Percentiles rank a stretch among this genome's conserved stretches.
These are phyloP conservation scores for Prolemur simus DNA, from an alignment of 2,113 vertebrate species.

Conservation along the genomic window DNA sequence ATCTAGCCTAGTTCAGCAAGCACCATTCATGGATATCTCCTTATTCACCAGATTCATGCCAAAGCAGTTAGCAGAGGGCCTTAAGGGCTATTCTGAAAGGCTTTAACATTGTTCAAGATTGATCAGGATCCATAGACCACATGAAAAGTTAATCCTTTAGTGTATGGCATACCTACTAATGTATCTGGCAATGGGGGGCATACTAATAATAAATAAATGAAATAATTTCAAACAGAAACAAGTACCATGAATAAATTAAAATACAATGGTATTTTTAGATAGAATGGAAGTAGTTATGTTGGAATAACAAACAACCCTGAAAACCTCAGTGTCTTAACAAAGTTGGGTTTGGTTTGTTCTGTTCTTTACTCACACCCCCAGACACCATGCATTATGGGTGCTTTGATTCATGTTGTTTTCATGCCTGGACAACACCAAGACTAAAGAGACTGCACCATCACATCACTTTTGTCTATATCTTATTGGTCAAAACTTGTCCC, in stretches of 20 bases:
- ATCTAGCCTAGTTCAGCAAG: background rate
- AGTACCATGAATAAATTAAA: slow-evolving; percentile 19
- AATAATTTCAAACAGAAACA: background rate
- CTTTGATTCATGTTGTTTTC: background rate
- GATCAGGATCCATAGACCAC: background rate
- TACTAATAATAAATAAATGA: background rate
- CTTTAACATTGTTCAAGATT: background rate
- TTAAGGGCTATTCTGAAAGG: background rate
- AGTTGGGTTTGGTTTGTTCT: background rate
- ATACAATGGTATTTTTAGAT: background rate
- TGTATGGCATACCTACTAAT: background rate
- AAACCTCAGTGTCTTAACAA: background rate
- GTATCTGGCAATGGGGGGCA: background rate
- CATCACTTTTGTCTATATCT: background rate
- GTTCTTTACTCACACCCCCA: background rate
- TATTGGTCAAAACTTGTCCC: background rate
- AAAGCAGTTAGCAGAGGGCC: background rate
- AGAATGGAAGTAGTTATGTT: background rate
- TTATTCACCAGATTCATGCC: background rate
- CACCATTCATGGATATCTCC: background rate
- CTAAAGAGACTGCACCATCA: background rate
- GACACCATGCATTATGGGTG: background rate
- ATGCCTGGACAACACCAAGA: background rate
- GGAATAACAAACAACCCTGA: background rate
- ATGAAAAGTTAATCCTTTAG: background rate